These are phyloP conservation scores for Trochalopteron elliotii DNA, from an alignment of 2,113 vertebrate species.

Conservation along the genomic window DNA sequence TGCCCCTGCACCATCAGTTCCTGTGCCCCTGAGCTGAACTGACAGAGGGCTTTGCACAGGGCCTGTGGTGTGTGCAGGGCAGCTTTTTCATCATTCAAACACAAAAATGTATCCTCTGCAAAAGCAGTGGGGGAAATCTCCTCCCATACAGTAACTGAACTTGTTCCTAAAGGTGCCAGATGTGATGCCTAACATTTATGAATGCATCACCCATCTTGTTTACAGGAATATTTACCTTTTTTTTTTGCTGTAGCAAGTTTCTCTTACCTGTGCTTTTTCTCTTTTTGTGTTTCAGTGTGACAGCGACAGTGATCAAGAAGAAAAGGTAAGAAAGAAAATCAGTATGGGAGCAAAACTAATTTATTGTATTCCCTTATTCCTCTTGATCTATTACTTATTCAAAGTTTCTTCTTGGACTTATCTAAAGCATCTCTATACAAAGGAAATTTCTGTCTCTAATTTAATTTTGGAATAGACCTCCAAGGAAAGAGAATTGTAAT, in stretches of 20 bases:
- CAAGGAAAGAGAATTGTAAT: not conserved
- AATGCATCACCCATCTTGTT: not conserved
- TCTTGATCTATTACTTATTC: not conserved
- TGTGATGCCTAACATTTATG: not conserved
- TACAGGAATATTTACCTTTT: not conserved
- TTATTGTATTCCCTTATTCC: not conserved
- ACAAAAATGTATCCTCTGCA: not conserved
- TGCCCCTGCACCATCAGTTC: not conserved
- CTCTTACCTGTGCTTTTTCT: constrained; percentile 9
- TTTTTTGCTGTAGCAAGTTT: not conserved
- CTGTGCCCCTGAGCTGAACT: not conserved
- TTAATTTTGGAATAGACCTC: not conserved
- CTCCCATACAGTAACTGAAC: not conserved
- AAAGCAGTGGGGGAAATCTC: not conserved
- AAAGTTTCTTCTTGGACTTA: not conserved
- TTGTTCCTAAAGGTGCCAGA: not conserved
- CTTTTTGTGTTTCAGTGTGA: constrained; percentile 84
- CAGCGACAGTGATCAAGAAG: constrained; percentile 94
- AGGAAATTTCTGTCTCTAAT: not conserved
- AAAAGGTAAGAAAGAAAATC: constrained; percentile 85
- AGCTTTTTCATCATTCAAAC: not conserved
- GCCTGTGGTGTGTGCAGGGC: not conserved
- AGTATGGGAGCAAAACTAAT: not conserved
- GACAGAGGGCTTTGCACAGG: not conserved
- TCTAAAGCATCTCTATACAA: not conserved